These are phyloP conservation scores for Hylia prasina DNA, from an alignment of 2,113 vertebrate genomes.

Conservation along the genomic window DNA sequence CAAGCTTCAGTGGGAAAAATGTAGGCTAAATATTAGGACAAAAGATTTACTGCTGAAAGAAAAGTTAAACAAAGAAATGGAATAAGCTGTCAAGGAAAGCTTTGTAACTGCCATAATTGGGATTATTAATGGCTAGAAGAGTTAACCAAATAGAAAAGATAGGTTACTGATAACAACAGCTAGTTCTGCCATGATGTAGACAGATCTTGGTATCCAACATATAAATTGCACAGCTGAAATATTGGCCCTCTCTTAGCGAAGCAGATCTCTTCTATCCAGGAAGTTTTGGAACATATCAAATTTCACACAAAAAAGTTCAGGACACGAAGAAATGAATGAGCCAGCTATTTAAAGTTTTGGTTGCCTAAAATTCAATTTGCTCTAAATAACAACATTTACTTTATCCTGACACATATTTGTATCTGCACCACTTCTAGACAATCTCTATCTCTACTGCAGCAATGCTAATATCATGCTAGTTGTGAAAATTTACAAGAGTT, in stretches of 20 bases:
- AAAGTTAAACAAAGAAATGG: neutral
- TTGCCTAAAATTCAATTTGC: neutral
- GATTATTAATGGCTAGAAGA: constrained; percentile 6
- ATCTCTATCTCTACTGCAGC: neutral
- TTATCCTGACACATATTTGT: neutral
- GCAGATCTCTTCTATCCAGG: neutral
- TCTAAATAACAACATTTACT: neutral
- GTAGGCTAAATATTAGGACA: constrained; percentile 43
- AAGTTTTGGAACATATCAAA: neutral
- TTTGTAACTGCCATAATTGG: constrained; percentile 20
- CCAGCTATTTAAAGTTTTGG: neutral
- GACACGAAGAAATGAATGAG: neutral
- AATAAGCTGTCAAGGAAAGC: constrained; percentile 7
- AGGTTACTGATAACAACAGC: neutral
- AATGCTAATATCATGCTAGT: neutral
- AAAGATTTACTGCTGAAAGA: constrained; percentile 32
- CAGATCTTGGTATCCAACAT: neutral
- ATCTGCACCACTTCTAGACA: neutral
- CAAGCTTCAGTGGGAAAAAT: neutral
- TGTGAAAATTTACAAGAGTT: neutral
- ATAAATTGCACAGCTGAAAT: neutral
- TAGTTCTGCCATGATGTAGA: neutral
- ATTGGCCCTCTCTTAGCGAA: neutral
- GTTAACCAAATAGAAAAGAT: neutral
- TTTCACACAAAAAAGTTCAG: neutral